phyloP scores from a whole-genome alignment of 2,888 invertebrate species.

The Neoascia interrupta region DNA sequence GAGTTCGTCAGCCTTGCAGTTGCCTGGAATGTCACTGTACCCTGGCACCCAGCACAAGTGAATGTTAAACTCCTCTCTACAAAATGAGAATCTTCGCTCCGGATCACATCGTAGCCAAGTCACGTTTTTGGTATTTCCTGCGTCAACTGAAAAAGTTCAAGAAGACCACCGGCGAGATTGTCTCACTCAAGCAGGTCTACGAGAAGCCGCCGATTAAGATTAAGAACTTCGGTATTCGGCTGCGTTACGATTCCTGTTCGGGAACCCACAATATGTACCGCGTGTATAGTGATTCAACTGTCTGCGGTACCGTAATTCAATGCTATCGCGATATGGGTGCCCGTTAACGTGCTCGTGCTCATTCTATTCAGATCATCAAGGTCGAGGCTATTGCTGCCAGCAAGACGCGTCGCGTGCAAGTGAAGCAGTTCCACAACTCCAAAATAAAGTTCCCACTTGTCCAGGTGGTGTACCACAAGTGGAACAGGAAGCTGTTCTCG shows the following conservation, averaged over 20 bases:
- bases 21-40: too few species aligned
- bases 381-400: conserved; percentile 94
- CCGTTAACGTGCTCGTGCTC: conserved; percentile 97
- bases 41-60: too few species aligned
- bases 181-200: conserved; percentile 92
- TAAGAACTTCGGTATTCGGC: conserved; percentile 99
- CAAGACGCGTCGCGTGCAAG: conserved; percentile 94
- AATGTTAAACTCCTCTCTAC: conserved; percentile 96
- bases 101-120: conserved; percentile 98
- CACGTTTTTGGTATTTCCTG: conserved; percentile 99
- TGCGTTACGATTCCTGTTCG: conserved; percentile 98
- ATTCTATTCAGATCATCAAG: conserved; percentile 98
- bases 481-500: conserved; percentile 91
- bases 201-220: conserved; percentile 96
- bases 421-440: conserved; percentile 99
- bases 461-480: conserved; percentile 91
- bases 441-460: conserved; percentile 98
- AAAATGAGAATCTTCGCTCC: conserved; percentile 99
- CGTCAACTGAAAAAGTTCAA: conserved; percentile 98
- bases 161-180: conserved; percentile 99
- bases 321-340: conserved; percentile 99
- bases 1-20: too few species aligned
- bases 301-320: conserved; percentile 97
- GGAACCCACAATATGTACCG: conserved; percentile 99
- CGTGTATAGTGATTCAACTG: conserved; percentile 98